Base-by-base conservation (phyloP, 2,797 vertebrate genomes). In the Malacoctenus gilli region DNA sequence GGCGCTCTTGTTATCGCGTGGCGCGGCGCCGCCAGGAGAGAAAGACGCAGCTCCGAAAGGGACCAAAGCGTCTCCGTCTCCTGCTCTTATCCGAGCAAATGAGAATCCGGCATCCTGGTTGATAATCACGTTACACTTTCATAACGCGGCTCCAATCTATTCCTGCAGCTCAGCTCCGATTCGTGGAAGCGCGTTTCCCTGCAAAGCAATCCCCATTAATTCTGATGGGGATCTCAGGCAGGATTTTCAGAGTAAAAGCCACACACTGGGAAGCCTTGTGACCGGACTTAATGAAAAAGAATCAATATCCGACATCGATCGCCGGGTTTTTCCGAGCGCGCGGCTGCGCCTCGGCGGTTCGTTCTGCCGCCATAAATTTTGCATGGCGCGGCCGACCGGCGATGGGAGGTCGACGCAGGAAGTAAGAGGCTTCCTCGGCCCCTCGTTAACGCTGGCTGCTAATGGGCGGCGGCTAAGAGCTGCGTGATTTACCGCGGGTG, bases 301-400 rank as follows among this genome's bases (percentile, higher is more conserved):
- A 87, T 90, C 85, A 63, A 87, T 88, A 71, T 67, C 38, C 59
- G 44, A 42, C 60, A 85, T 83, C 77, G 74, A 86, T 85, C 73
- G 70, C 25, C 69, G 83, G 58, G 56, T 75, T 75, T 28, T 71
- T 70, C 54, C 44, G 50, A 69, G 62, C 59, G 57, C 46, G 28
- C 41, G 21, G 21, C 4, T 39, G 52, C 37, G 42, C 35, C 60
- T 73, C 55, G 3, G 23, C 38, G 61, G 59, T 30, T 41, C 11
- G 9, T 40, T 83, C 43, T 62, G 6, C 57, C n/a, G 28, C 76
- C 61, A 60, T 72, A 68, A 47, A 80, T 82, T 72, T 68, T 18
- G 50, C 54, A 32, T 58, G 38, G 23, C 37, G 58, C 67, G 44
- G 55, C 48, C 18, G 42, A 77, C 15, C 43, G 39, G 48, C 43